A percentile compares a stretch with the other conserved stretches of the same genome.
Conservation (phyloP, 2,888 invertebrate species). For the Glaucopsyche alexis region DNA sequence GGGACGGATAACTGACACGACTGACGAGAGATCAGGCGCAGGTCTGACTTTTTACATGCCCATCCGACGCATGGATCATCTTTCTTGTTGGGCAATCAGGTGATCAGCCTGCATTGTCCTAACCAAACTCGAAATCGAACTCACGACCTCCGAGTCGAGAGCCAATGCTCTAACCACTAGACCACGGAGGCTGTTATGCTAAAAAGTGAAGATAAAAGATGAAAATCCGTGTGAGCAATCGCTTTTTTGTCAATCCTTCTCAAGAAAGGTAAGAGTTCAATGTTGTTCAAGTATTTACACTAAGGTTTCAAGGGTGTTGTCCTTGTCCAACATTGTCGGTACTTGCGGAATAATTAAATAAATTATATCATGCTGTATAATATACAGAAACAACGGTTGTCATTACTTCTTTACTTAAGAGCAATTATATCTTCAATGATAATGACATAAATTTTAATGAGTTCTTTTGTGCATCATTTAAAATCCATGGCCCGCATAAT, state of each 20-base stretch:
- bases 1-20: too few species aligned
- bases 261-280: conserved; percentile 25
- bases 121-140: too few species aligned
- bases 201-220: neutral
- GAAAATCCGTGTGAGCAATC: neutral
- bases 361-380: conserved; percentile 10
- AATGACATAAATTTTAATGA: neutral
- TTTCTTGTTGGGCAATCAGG: too few species aligned
- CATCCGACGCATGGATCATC: too few species aligned
- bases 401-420: neutral
- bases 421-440: neutral
- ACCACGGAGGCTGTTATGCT: too few species aligned
- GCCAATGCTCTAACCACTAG: too few species aligned
- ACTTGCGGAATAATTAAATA: conserved; percentile 11
- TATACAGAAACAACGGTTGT: neutral
- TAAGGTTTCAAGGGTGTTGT: conserved; percentile 6
- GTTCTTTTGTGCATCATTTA: neutral
- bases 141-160: too few species aligned
- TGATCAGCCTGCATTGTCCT: too few species aligned
- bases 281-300: neutral
- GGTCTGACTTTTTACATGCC: too few species aligned
- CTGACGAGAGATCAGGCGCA: too few species aligned
- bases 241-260: neutral
- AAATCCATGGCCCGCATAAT: too few species aligned
- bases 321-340: conserved; percentile 19